phyloP scores from a whole-genome alignment of 2,113 vertebrate genomes.

The Muntiacus muntjak region DNA sequence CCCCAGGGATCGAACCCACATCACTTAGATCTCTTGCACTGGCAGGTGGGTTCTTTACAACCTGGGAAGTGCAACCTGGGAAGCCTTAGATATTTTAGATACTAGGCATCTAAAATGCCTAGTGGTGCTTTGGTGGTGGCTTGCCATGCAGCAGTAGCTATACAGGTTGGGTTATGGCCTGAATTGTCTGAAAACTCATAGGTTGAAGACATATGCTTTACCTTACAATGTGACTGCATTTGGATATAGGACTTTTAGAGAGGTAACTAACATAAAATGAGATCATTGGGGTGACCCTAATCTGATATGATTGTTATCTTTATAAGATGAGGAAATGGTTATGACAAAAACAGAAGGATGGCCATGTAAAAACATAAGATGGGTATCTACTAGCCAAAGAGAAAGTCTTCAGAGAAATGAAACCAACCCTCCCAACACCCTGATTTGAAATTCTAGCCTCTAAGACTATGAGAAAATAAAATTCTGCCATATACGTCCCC shows the following conservation, averaged over 20 bases:
- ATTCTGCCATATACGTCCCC: not conserved
- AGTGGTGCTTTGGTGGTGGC: not conserved
- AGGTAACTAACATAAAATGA: not conserved
- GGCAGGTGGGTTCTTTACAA: not conserved
- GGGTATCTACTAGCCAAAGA: not conserved
- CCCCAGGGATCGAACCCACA: rapidly evolving
- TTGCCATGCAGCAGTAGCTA: not conserved
- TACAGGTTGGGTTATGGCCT: rapidly evolving
- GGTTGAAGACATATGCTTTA: not conserved
- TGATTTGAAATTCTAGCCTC: not conserved
- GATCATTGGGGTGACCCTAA: not conserved
- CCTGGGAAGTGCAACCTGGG: no score
- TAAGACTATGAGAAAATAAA: not conserved
- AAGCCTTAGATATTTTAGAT: not conserved
- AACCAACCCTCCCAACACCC: not conserved
- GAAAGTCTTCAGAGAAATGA: not conserved
- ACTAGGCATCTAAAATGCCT: not conserved
- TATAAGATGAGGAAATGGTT: not conserved
- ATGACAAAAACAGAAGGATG: not conserved
- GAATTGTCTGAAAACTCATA: not conserved
- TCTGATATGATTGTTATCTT: not conserved
- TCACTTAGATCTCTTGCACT: not conserved
- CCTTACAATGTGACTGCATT: not conserved
- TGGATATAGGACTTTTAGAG: not conserved
- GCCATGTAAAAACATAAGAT: not conserved